Percentiles rank a stretch among this genome's conserved stretches.
Evolutionary conservation across 2,113 vertebrate genomes (phyloP).

Genomic region (Pogona vitticeps): DNA sequence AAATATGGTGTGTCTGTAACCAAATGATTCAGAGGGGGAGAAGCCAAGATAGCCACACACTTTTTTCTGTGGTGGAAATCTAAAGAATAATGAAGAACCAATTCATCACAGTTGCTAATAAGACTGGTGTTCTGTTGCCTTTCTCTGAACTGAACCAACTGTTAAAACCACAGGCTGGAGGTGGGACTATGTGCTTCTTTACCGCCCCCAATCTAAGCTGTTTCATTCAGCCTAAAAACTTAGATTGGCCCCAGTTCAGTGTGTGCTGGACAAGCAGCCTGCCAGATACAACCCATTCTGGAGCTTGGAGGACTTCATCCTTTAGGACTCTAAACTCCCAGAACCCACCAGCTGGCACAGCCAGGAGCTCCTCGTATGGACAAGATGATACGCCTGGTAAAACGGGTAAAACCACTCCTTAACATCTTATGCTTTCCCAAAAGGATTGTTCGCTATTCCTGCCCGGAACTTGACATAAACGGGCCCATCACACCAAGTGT

Average conservation of each 20-base stretch:
- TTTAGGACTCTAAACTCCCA: too few species aligned
- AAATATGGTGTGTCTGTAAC: background rate
- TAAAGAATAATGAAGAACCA: background rate
- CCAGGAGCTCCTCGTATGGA: too few species aligned
- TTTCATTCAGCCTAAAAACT: background rate
- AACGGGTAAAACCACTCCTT: too few species aligned
- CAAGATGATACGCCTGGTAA: too few species aligned
- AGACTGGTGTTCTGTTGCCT: background rate
- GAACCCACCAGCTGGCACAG: too few species aligned
- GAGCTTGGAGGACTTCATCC: background rate
- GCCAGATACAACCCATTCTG: too few species aligned
- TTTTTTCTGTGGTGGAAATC: background rate
- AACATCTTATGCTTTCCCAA: background rate
- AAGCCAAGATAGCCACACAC: background rate
- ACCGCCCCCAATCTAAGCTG: background rate
- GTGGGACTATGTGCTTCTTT: background rate
- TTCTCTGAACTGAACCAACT: background rate
- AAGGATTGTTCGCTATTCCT: background rate
- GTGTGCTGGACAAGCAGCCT: background rate
- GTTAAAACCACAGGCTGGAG: background rate
- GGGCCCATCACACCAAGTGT: background rate
- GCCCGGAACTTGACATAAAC: background rate
- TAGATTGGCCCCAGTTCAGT: background rate
- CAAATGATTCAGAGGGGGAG: background rate
- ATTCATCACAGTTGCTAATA: background rate